These are phyloP conservation scores for Furcifer pardalis DNA, from an alignment of 2,797 vertebrate genomes.

Conservation along the genomic window DNA sequence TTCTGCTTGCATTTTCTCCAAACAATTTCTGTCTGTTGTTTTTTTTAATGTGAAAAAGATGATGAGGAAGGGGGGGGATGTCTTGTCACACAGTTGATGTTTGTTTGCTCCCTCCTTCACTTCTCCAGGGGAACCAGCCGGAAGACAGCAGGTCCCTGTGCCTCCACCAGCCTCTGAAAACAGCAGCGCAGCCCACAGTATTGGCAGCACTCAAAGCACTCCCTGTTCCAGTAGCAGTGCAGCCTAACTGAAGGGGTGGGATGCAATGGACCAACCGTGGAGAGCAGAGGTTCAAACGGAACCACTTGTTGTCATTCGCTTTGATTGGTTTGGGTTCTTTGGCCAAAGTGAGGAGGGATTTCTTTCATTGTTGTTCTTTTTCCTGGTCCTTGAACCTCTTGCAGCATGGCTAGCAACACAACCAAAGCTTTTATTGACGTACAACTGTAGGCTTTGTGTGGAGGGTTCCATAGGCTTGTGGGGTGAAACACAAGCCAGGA, in stretches of 20 bases:
- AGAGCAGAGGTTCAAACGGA: conserved; percentile 49
- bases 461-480: conserved; percentile 65
- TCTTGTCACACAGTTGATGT: background rate
- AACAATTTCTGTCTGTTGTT: background rate
- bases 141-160: conserved; percentile 83
- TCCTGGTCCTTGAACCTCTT: conserved; percentile 64
- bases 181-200: conserved; percentile 94
- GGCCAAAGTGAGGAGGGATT: conserved; percentile 50
- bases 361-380: conserved; percentile 39
- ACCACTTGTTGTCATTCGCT: conserved; percentile 49
- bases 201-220: conserved; percentile 95
- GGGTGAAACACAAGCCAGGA: conserved; percentile 79
- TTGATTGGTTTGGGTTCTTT: conserved; percentile 60
- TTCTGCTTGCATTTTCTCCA: background rate
- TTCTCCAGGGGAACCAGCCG: conserved; percentile 80
- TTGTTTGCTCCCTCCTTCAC: conserved; percentile 29
- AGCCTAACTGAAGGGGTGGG: conserved; percentile 75
- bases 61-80: background rate
- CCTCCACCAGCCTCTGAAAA: conserved; percentile 87
- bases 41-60: background rate
- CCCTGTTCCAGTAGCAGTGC: conserved; percentile 96
- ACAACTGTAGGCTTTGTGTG: conserved; percentile 65
- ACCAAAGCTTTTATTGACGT: conserved; percentile 75
- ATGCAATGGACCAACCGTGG: background rate
- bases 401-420: conserved; percentile 62